Evolutionary conservation across 2,888 invertebrate species (phyloP).

Genomic region (Eupithecia tripunctaria): DNA sequence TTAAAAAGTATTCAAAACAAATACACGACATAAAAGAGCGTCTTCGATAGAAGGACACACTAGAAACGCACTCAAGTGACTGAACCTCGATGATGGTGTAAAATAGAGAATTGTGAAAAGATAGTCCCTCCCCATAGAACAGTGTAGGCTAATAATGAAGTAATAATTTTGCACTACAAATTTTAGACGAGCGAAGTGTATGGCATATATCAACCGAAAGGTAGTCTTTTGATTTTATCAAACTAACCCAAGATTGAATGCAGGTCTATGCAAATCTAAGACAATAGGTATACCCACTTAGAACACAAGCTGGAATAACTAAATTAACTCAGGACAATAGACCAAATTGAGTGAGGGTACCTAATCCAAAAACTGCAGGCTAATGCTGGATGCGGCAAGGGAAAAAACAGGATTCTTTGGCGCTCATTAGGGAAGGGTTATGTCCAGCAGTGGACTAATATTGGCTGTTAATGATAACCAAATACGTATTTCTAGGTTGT

Average conservation of each 20-base stretch:
- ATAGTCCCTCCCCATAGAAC: not conserved
- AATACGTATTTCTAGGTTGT: not conserved
- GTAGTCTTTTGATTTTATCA: not conserved
- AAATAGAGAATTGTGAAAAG: too few relatives aligned
- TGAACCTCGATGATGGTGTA: not conserved
- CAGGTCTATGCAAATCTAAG: not conserved
- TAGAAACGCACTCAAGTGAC: not conserved
- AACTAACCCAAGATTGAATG: not conserved
- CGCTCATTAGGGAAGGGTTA: too few relatives aligned
- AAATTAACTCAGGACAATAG: not conserved
- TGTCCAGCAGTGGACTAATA: not conserved
- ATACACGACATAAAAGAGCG: too few relatives aligned
- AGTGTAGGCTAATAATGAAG: not conserved
- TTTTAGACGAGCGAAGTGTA: not conserved
- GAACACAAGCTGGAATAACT: not conserved
- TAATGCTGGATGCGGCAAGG: too few relatives aligned
- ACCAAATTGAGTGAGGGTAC: not conserved
- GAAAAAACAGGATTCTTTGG: too few relatives aligned
- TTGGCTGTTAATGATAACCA: not conserved
- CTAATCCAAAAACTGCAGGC: not conserved
- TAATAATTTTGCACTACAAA: not conserved
- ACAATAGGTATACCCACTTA: not conserved
- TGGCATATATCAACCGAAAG: not conserved
- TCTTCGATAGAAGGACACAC: not conserved
- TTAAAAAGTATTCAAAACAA: too few relatives aligned